Base-by-base conservation (phyloP, 2,113 vertebrate species). In the Alethe diademata region DNA sequence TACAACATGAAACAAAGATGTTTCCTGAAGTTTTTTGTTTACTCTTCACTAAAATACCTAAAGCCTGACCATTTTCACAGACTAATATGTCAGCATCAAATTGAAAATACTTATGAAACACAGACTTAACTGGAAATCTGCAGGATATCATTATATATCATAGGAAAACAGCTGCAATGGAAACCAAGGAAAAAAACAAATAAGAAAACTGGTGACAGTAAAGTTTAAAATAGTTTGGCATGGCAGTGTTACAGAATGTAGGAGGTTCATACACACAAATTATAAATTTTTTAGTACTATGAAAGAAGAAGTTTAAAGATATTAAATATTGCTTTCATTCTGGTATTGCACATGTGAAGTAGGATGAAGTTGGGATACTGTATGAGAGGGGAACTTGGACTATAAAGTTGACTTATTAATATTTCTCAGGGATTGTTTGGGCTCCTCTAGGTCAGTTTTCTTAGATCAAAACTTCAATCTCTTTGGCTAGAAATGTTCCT, bases 321-420 rank as follows among this genome's bases (percentile, higher is more conserved):
- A 19, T 0, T n/a, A 11, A 65, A 6, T 72, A 22, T 2, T 76
- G 8, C 20, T 75, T 72, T 76, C 6, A 22, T 54, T 40, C 35
- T 54, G 6, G 3, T 57, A 12, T 76, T 73, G n/a, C 25, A 40
- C 3, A 14, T 71, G 4, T 42, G 14, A 78, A 35, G 13, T 16
- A 29, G 31, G 9, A 43, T 51, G 24, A 61, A 69, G 8, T 33
- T 75, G 31, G 5, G 18, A 15, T 67, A 6, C 17, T 60, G 2
- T 60, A 54, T 69, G 12, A 69, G 33, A 11, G 20, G 28, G 6
- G 5, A 91, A 31, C 10, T 40, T 57, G 26, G 17, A 17, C 24
- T n/a, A 3, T 23, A 15, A 35, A 2, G 0, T 10, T 58, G 35
- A 45, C 11, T 57, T 71, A 3, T 0, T 28, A 38, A 19, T 69